Percentiles rank a stretch among this genome's conserved stretches.
phyloP scores from a whole-genome alignment of 1,140 invertebrate genomes.

The Caenorhabditis remanei region DNA sequence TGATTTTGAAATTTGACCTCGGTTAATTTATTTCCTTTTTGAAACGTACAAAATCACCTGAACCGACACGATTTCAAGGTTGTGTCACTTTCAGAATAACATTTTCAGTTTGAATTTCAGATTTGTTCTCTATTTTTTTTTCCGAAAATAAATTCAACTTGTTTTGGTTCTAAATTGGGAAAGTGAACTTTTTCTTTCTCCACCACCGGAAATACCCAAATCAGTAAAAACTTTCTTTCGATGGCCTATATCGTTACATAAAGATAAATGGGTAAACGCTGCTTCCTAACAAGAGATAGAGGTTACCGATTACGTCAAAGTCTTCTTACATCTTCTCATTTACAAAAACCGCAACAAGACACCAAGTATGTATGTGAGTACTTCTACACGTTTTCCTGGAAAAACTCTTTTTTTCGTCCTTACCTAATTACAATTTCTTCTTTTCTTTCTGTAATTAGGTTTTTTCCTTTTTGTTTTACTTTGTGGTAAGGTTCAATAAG shows the following conservation, averaged over 20 bases:
- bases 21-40: too few species aligned
- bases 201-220: slow-evolving; percentile 10
- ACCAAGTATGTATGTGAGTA: background rate
- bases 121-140: too few species aligned
- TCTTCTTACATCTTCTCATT: slow-evolving; percentile 2
- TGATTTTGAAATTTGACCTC: too few species aligned
- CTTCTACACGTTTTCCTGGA: slow-evolving; percentile 34
- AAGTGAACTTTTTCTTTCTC: too few species aligned
- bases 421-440: slow-evolving; percentile 49
- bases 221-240: background rate
- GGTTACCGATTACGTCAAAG: slow-evolving; percentile 29
- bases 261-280: slow-evolving; percentile 23
- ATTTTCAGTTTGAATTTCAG: too few species aligned
- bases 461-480: background rate
- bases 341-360: slow-evolving; percentile 27
- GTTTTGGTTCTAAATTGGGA: too few species aligned
- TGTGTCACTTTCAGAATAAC: too few species aligned
- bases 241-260: slow-evolving; percentile 31
- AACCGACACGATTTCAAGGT: too few species aligned
- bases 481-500: slow-evolving; percentile 1
- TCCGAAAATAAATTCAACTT: too few species aligned
- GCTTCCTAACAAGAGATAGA: slow-evolving; percentile 5
- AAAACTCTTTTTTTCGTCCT: slow-evolving; percentile 18
- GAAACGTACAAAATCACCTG: too few species aligned
- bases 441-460: slow-evolving; percentile 24